Conservation (phyloP, 2,797 vertebrate species). For the Tragelaphus eurycerus region DNA sequence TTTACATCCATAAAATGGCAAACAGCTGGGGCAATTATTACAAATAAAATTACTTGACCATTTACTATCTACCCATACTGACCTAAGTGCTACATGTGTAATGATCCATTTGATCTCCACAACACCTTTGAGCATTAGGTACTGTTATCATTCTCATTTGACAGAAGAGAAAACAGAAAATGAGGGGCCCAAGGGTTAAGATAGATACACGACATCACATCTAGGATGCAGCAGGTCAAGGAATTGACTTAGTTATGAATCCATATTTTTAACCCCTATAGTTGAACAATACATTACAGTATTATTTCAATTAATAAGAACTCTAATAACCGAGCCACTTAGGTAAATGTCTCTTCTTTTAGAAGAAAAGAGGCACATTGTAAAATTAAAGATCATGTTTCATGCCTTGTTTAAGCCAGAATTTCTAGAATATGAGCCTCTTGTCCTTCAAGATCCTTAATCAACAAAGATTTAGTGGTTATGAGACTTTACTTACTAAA, state of each 20-base stretch:
- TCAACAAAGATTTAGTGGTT: background rate
- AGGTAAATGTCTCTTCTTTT: background rate
- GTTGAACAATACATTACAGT: background rate
- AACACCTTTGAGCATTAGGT: background rate
- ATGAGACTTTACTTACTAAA: background rate
- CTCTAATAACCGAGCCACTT: background rate
- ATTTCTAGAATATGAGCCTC: background rate
- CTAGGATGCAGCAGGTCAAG: background rate
- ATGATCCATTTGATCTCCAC: background rate
- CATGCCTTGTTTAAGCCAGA: background rate
- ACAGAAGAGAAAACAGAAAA: background rate
- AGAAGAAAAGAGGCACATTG: background rate
- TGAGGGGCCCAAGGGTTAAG: background rate
- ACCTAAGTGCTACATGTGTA: background rate
- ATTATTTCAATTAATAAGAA: conserved; percentile 21
- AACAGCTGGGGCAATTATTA: background rate
- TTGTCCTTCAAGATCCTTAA: background rate
- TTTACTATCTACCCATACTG: background rate
- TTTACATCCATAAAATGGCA: background rate
- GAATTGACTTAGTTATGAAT: background rate
- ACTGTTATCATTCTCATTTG: background rate
- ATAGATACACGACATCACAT: background rate
- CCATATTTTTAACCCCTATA: background rate
- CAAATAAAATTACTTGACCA: background rate
- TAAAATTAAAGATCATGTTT: background rate